Percentiles rank a stretch among this genome's conserved stretches.
phyloP scores from a whole-genome alignment of 1,140 invertebrate genomes.

The Dinoponera quadriceps region DNA sequence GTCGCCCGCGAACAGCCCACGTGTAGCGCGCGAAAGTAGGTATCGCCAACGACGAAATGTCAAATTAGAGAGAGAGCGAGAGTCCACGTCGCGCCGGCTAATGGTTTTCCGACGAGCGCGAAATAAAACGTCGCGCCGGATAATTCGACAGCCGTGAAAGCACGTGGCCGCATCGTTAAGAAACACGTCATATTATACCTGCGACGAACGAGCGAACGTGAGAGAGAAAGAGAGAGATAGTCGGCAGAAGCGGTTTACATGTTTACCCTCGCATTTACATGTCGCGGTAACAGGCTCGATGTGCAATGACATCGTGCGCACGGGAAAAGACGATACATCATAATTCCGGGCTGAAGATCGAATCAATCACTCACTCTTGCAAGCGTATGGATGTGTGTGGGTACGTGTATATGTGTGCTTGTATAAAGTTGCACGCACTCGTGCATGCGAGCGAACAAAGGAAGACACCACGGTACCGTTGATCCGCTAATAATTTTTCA shows the following conservation, averaged over 20 bases:
- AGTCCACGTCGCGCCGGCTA: constrained; percentile 57
- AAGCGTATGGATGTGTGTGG: background rate
- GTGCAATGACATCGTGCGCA: constrained; percentile 47
- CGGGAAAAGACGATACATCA: constrained; percentile 70
- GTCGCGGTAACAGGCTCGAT: constrained; percentile 43
- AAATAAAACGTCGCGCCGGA: constrained; percentile 60
- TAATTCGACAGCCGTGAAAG: constrained; percentile 76
- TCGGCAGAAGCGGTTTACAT: constrained; percentile 24
- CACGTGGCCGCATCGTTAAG: constrained; percentile 76
- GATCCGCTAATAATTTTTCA: background rate
- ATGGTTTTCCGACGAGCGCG: constrained; percentile 69
- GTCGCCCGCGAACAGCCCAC: background rate
- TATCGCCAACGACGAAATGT: constrained; percentile 53
- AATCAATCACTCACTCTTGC: constrained; percentile 56
- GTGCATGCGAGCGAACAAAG: background rate
- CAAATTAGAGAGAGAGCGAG: constrained; percentile 63
- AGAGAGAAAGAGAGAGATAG: background rate
- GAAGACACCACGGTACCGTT: background rate
- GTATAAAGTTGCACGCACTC: background rate
- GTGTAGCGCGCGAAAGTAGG: background rate
- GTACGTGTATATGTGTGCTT: background rate
- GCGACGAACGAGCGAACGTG: background rate
- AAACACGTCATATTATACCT: constrained; percentile 65
- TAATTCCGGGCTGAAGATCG: constrained; percentile 58
- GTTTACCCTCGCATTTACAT: constrained; percentile 54